A percentile compares a stretch with the other conserved stretches of the same genome.
Evolutionary conservation across 2,797 vertebrate genomes (phyloP).

Genomic region (Catharus ustulatus): DNA sequence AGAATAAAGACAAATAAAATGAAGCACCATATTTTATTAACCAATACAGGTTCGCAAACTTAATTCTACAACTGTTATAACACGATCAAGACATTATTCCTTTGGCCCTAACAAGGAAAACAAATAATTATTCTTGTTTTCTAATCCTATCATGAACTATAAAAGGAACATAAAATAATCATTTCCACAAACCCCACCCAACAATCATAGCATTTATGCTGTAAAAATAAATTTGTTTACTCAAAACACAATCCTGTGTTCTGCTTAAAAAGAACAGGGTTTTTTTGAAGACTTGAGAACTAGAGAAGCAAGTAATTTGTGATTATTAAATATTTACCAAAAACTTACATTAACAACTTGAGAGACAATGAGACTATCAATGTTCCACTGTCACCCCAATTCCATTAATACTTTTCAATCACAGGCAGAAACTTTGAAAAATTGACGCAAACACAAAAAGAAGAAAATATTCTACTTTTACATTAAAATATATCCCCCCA

Average conservation of each 20-base stretch:
- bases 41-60: neutral
- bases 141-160: neutral
- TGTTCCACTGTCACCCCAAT: neutral
- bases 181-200: neutral
- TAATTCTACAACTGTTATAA: neutral
- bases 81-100: neutral
- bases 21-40: neutral
- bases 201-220: neutral
- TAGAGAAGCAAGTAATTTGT: neutral
- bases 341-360: neutral
- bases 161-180: neutral
- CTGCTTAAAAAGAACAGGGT: neutral
- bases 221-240: neutral
- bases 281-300: neutral
- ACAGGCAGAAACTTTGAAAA: neutral
- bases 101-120: neutral
- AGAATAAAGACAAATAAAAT: slow-evolving; percentile 31
- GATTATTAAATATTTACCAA: neutral
- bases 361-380: neutral
- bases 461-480: neutral
- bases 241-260: neutral
- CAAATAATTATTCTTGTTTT: neutral
- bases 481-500: neutral
- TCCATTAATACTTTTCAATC: neutral
- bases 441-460: neutral